These are phyloP conservation scores for Aurelia coerulea DNA, from an alignment of 30 jellyfish, hydroid and myxozoan genomes.

Conservation along the genomic window DNA sequence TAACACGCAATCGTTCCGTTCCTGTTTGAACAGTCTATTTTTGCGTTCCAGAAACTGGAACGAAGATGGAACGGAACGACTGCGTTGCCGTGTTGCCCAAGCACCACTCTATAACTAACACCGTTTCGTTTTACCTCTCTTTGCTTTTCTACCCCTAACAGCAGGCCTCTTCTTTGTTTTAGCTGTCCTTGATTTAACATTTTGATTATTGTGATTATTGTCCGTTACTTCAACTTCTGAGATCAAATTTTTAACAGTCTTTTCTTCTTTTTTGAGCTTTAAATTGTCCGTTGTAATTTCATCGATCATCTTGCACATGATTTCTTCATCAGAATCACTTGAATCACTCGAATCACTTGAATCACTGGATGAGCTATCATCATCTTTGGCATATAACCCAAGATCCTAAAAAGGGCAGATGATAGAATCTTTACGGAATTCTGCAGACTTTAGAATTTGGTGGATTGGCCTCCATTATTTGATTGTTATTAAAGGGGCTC, in stretches of 20 bases:
- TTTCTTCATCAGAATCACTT: slow-evolving; percentile 45
- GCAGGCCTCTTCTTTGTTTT: background rate
- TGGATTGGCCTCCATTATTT: too few species aligned
- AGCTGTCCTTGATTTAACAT: background rate
- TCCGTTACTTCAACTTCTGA: slow-evolving; percentile 18
- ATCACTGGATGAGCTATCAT: slow-evolving; percentile 40
- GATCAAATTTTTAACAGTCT: slow-evolving; percentile 1
- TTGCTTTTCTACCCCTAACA: background rate
- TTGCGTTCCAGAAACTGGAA: too few species aligned
- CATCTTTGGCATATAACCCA: slow-evolving; percentile 43
- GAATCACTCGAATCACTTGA: slow-evolving; percentile 16
- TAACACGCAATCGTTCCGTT: too few species aligned
- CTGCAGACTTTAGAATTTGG: background rate
- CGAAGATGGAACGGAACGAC: too few species aligned
- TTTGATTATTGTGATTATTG: slow-evolving; percentile 12
- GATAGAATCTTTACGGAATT: background rate
- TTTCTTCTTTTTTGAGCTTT: background rate
- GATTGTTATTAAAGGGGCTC: too few species aligned
- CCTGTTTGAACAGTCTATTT: too few species aligned
- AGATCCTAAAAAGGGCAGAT: slow-evolving; percentile 23
- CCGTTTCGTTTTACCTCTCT: background rate
- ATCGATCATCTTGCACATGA: slow-evolving; percentile 41
- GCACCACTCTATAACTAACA: too few species aligned
- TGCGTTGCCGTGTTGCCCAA: too few species aligned
- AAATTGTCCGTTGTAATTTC: slow-evolving; percentile 41